Conservation (phyloP, 2,113 vertebrate genomes). For the Pelodiscus sinensis region DNA sequence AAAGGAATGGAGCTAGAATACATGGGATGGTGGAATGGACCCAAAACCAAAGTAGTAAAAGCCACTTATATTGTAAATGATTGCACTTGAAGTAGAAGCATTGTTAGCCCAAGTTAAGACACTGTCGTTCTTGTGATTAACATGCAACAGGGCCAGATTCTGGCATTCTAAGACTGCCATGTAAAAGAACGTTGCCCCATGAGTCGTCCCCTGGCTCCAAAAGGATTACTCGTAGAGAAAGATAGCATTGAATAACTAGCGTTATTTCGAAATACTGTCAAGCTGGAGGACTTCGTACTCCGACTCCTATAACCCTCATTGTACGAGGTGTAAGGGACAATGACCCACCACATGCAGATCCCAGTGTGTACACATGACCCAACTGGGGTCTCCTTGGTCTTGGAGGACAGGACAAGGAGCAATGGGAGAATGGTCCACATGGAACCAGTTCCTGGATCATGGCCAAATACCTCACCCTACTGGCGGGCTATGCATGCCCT, state of each 20-base stretch:
- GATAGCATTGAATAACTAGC: background rate
- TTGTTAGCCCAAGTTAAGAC: conserved; percentile 74
- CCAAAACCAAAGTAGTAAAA: conserved; percentile 73
- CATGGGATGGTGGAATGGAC: conserved; percentile 72
- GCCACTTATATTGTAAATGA: conserved; percentile 75
- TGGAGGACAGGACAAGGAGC: too few relatives aligned
- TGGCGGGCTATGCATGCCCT: background rate
- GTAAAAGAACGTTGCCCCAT: conserved; percentile 49
- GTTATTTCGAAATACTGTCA: too few relatives aligned
- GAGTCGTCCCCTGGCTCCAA: conserved; percentile 57
- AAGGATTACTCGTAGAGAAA: conserved; percentile 49
- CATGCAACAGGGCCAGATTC: conserved; percentile 49
- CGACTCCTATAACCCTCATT: too few relatives aligned
- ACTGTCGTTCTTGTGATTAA: conserved; percentile 67
- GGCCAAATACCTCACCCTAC: background rate
- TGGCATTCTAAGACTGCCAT: background rate
- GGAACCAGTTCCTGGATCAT: background rate
- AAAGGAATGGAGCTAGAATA: conserved; percentile 67
- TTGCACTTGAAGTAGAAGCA: conserved; percentile 74
- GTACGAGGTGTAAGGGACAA: too few relatives aligned
- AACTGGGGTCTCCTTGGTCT: background rate
- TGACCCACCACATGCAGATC: conserved; percentile 9
- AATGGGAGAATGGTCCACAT: background rate
- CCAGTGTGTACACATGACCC: background rate
- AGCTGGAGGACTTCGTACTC: too few relatives aligned